These are phyloP conservation scores for Neoscelio sp. DNA, from an alignment of 2,888 invertebrate genomes.

Conservation along the genomic window DNA sequence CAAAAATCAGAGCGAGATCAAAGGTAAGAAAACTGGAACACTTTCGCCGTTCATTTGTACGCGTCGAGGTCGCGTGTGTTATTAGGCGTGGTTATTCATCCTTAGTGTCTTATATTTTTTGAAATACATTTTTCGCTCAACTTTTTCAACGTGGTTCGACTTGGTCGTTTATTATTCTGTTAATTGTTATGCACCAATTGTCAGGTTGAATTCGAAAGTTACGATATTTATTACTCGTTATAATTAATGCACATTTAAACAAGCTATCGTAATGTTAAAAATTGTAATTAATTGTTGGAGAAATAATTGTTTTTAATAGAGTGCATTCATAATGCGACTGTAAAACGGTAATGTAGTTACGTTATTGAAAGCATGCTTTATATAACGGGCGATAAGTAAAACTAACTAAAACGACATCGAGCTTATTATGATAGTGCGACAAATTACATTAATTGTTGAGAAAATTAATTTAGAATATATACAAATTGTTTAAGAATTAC, in stretches of 20 bases:
- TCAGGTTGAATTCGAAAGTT: constrained; percentile 39
- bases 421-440: constrained; percentile 14
- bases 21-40: constrained; percentile 54
- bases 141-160: constrained; percentile 14
- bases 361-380: constrained; percentile 17
- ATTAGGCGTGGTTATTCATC: constrained; percentile 59
- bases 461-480: no score
- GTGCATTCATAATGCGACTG: constrained; percentile 30
- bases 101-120: constrained; percentile 33
- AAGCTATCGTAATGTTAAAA: constrained; percentile 31
- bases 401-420: constrained; percentile 31
- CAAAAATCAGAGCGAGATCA: constrained; percentile 28
- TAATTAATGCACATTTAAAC: constrained; percentile 57
- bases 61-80: constrained; percentile 41
- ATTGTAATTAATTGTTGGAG: constrained; percentile 51
- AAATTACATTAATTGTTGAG: no score
- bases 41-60: constrained; percentile 51
- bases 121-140: neutral
- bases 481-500: constrained; percentile 1
- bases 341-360: constrained; percentile 3
- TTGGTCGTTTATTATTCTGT: constrained; percentile 24
- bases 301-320: constrained; percentile 58
- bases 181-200: constrained; percentile 59
- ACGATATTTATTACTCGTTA: constrained; percentile 42
- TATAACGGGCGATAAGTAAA: constrained; percentile 23